Evolutionary conservation across 2,113 vertebrate species (phyloP).

Genomic region (Australoheros scitulus): DNA sequence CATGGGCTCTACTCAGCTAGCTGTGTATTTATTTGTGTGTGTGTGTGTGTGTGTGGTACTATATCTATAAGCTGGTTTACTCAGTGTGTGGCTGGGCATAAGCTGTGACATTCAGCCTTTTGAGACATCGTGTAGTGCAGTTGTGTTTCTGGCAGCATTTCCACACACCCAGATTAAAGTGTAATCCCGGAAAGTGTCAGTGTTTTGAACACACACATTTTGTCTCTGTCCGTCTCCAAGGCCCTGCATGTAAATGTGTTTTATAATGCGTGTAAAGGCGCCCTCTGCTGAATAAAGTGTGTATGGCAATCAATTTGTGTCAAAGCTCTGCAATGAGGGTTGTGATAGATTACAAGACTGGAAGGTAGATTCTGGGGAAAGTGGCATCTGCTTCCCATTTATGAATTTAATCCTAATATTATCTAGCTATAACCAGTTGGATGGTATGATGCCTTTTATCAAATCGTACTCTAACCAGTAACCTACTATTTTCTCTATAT

Average conservation of each 20-base stretch:
- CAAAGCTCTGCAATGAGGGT: background rate
- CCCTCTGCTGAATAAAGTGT: constrained; percentile 69
- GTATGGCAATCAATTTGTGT: constrained; percentile 3
- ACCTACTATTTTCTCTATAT: background rate
- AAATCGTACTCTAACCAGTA: background rate
- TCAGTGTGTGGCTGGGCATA: constrained; percentile 11
- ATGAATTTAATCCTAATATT: background rate
- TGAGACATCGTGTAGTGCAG: constrained; percentile 30
- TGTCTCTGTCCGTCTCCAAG: constrained; percentile 9
- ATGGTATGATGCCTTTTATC: background rate
- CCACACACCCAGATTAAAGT: constrained; percentile 60
- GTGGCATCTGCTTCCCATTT: background rate
- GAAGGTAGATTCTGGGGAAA: background rate
- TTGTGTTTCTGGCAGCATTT: constrained; percentile 47
- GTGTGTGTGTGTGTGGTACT: constrained; percentile 1
- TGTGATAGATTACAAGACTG: background rate
- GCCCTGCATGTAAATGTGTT: background rate
- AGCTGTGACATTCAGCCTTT: constrained; percentile 43
- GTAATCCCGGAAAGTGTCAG: constrained; percentile 60
- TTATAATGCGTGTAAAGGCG: constrained; percentile 27
- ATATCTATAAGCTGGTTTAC: background rate
- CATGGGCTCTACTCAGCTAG: background rate
- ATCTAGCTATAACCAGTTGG: background rate
- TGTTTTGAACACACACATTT: constrained; percentile 51
- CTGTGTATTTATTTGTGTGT: background rate